Percentiles rank a stretch among this genome's conserved stretches.
Evolutionary conservation across 2,797 vertebrate species (phyloP).

Genomic region (Sus cebifrons): DNA sequence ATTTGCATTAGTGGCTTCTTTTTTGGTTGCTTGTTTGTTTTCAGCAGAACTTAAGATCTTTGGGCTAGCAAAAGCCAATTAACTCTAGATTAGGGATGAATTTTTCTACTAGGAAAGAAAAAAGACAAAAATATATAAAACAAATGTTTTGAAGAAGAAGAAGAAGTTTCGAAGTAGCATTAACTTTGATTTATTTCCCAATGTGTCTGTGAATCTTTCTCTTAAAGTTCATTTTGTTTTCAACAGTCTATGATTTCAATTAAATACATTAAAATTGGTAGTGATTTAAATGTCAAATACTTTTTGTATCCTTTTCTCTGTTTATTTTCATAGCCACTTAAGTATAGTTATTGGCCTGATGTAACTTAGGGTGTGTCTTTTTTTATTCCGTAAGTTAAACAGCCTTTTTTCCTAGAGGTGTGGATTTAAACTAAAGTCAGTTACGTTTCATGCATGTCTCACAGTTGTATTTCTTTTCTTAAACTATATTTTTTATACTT

Average conservation of each 20-base stretch:
- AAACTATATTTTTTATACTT: not conserved
- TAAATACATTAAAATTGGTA: constrained; percentile 31
- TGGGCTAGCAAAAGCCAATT: constrained; percentile 10
- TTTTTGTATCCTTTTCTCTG: not conserved
- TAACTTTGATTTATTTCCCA: constrained; percentile 2
- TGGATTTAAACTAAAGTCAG: constrained; percentile 14
- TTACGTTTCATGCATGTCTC: not conserved
- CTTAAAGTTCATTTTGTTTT: constrained; percentile 55
- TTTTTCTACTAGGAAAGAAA: not conserved
- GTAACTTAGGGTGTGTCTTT: not conserved
- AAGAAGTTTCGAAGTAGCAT: constrained; percentile 29
- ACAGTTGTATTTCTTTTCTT: not conserved
- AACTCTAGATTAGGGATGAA: not conserved
- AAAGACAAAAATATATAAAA: not conserved
- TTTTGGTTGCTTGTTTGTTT: not conserved
- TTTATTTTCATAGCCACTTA: constrained; percentile 37
- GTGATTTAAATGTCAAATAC: constrained; percentile 30
- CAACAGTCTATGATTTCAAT: not conserved
- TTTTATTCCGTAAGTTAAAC: not conserved
- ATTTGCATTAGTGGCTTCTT: not conserved
- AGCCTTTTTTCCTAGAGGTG: not conserved
- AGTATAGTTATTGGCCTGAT: not conserved
- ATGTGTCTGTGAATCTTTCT: not conserved
- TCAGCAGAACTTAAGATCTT: not conserved
- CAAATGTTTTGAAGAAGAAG: not conserved